A percentile compares a stretch with the other conserved stretches of the same genome.
Evolutionary conservation across 2,113 vertebrate species (phyloP).

Genomic region (Dicerorhinus sumatrensis): DNA sequence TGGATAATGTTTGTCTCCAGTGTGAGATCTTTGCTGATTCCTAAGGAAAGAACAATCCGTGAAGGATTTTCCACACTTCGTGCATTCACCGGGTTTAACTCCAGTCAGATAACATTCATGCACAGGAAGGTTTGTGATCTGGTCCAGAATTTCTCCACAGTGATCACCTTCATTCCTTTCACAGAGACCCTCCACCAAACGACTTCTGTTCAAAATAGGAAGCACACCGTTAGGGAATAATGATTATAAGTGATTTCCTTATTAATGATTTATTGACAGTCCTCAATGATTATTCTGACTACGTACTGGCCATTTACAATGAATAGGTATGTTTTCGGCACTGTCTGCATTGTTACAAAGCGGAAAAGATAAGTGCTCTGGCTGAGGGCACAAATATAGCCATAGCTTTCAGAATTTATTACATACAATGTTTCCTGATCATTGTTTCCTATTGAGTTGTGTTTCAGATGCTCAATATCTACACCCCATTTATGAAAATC

Average conservation of each 20-base stretch:
- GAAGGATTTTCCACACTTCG: background rate
- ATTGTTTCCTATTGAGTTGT: background rate
- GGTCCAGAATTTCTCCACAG: background rate
- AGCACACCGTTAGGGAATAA: background rate
- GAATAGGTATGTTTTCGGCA: background rate
- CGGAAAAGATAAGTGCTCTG: background rate
- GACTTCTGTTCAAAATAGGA: background rate
- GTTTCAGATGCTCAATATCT: background rate
- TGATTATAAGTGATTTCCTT: background rate
- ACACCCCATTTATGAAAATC: background rate
- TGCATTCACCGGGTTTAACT: background rate
- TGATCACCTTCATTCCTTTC: background rate
- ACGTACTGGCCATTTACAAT: background rate
- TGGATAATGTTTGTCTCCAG: background rate
- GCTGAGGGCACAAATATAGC: background rate
- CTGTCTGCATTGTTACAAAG: too few relatives aligned
- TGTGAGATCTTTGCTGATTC: conserved; percentile 40
- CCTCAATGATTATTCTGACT: background rate
- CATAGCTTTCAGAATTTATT: background rate
- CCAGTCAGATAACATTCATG: rapidly evolving
- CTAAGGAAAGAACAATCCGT: background rate
- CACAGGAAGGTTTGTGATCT: too few relatives aligned
- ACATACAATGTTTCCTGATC: background rate
- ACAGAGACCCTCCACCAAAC: background rate
- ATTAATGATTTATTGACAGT: background rate